Evolutionary conservation across 53 echinoderm and acorn worm species (phyloP), one percentile per base, ranked within the genome.

Genomic region (Patiria pectinifera): DNA sequence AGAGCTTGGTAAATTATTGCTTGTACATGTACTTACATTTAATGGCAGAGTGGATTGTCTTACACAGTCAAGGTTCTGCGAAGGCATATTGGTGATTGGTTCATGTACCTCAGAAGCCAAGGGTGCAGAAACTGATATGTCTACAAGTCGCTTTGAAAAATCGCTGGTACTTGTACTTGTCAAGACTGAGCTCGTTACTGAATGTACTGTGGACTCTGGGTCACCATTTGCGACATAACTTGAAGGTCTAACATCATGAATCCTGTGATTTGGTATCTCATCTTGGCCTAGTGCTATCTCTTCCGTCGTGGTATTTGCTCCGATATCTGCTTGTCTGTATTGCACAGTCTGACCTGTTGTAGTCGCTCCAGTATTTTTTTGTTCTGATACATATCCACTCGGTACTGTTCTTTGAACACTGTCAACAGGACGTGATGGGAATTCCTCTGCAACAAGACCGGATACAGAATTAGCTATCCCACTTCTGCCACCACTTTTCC

Each of bases 1-100:
- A 44, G 47, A 24, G n/a, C 66, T 44, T 47, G 62, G 90, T 19
- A 90, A n/a, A 24, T 90, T 90, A 80, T 46, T 90, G 90, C 82
- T 90, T 80, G 81, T 90, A 19, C 82, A 80, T 80, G 81, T 90
- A 19, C 81, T 69, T 80, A 80, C 82, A 46, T 16, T 58, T 35
- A 59, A 23, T 12, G 87, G 46, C 24, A 25, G 76, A 4, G 59
- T 25, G 23, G 87, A 77, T 18, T 87, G 87, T 87, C 87, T 76
- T 23, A 3, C 48, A 48, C 75, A 49, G 62, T 14, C 71, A 71
- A 72, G 71, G 66, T 70, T 10, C 47, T 66, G 21, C 35, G 19
- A 45, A 80, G 48, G 46, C 66, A 53, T 49, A 48, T 47, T 81
- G 53, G 9, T 81, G 24, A 69, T 47, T 46, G 48, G 23, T 81